Evolutionary conservation across 2,113 vertebrate species (phyloP).

Genomic region (Zootoca vivipara): DNA sequence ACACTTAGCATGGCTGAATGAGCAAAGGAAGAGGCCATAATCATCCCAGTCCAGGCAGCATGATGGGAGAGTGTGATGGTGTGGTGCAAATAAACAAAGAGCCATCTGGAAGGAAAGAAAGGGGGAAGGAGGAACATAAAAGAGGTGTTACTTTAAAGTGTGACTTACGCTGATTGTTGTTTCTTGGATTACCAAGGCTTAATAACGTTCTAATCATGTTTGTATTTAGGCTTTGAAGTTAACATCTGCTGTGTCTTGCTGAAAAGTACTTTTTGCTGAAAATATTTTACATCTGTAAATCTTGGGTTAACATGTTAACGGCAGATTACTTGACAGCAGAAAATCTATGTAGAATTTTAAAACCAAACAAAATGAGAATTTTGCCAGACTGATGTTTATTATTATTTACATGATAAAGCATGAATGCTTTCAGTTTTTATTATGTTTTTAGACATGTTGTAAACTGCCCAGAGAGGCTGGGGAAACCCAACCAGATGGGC

Average conservation of each 20-base stretch:
- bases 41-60: constrained; percentile 15
- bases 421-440: not conserved
- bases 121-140: constrained; percentile 39
- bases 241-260: constrained; percentile 61
- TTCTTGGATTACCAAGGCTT: constrained; percentile 46
- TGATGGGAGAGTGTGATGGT: constrained; percentile 53
- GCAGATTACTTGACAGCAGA: constrained; percentile 31
- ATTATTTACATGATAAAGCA: not conserved
- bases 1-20: not conserved
- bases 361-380: constrained; percentile 3
- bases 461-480: too few relatives aligned
- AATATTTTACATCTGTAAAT: not conserved
- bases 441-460: too few relatives aligned
- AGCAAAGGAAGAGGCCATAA: constrained; percentile 4
- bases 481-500: too few relatives aligned
- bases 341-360: not conserved
- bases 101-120: constrained; percentile 55
- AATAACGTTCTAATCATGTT: constrained; percentile 7
- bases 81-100: constrained; percentile 59
- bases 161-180: constrained; percentile 43
- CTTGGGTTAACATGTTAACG: constrained; percentile 30
- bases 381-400: not conserved
- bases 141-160: constrained; percentile 54
- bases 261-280: constrained; percentile 47
- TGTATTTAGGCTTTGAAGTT: constrained; percentile 64